These are phyloP conservation scores for Geotrupes spiniger DNA, from an alignment of 2,888 invertebrate species.

Conservation along the genomic window DNA sequence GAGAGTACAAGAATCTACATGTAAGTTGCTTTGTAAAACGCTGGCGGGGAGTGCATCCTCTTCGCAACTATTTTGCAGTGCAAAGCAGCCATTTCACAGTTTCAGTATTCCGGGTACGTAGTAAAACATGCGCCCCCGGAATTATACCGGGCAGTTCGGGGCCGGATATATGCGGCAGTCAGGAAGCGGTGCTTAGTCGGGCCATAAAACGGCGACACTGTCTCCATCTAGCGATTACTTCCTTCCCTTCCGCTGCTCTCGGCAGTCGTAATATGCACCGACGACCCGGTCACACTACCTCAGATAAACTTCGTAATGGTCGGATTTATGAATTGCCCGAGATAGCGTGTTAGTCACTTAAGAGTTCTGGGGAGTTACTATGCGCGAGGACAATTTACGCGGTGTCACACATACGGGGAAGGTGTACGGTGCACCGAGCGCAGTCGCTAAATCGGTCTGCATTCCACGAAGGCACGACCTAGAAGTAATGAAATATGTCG, in stretches of 20 bases:
- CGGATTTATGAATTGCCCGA: conserved; percentile 1
- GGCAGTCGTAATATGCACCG: conserved; percentile 11
- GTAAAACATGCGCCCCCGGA: conserved; percentile 10
- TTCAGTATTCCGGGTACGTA: conserved; percentile 9
- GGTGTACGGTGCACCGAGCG: too few relatives aligned
- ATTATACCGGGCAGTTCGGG: conserved; percentile 20
- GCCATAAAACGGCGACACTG: conserved; percentile 34
- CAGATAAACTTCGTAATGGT: conserved; percentile 2
- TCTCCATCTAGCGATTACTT: conserved; percentile 34
- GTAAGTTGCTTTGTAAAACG: too few relatives aligned
- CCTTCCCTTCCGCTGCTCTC: conserved; percentile 26
- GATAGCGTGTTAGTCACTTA: too few relatives aligned
- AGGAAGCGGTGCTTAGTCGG: conserved; percentile 33
- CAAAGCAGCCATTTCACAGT: conserved; percentile 8
- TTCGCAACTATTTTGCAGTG: conserved; percentile 6
- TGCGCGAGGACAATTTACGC: too few relatives aligned
- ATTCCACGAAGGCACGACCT: too few relatives aligned
- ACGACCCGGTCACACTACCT: conserved; percentile 1
- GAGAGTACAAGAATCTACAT: too few relatives aligned
- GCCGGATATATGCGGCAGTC: conserved; percentile 29
- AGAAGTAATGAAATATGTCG: too few relatives aligned
- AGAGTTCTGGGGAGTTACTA: too few relatives aligned
- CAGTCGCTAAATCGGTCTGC: too few relatives aligned
- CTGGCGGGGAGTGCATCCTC: background rate
- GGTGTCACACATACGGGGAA: too few relatives aligned